These are phyloP conservation scores for Zaprionus inermis DNA, from an alignment of 1,140 invertebrate species.

Conservation along the genomic window DNA sequence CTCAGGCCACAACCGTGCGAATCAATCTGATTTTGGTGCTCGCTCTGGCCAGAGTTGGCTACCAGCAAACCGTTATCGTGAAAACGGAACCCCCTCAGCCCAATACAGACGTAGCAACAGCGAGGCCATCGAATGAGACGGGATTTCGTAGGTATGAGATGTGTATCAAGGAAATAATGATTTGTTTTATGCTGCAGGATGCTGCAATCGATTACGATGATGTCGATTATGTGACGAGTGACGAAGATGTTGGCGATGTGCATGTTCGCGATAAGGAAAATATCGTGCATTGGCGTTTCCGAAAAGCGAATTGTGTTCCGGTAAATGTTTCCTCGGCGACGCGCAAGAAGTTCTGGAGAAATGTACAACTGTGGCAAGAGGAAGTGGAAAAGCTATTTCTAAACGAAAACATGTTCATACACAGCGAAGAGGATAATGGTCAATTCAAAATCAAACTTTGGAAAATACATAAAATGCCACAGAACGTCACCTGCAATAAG, in stretches of 20 bases:
- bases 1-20: background rate
- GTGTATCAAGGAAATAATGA: slow-evolving; percentile 44
- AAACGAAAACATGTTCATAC: slow-evolving; percentile 12
- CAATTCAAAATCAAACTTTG: slow-evolving; percentile 21
- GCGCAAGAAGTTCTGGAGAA: slow-evolving; percentile 7
- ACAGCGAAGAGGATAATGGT: slow-evolving; percentile 4
- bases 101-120: no score
- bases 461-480: slow-evolving; percentile 27
- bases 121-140: background rate
- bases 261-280: background rate
- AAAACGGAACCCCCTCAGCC: no score
- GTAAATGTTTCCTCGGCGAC: background rate
- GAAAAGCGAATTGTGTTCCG: slow-evolving; percentile 32
- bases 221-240: background rate
- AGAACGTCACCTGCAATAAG: background rate
- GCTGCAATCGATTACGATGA: slow-evolving; percentile 26
- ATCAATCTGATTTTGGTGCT: background rate
- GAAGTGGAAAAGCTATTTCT: slow-evolving; percentile 35
- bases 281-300: background rate
- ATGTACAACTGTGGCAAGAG: slow-evolving; percentile 26
- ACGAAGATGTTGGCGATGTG: background rate
- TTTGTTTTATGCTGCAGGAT: slow-evolving; percentile 43
- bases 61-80: background rate
- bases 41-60: background rate
- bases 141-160: slow-evolving; percentile 22